Evolutionary conservation across 2,113 vertebrate genomes (phyloP).

Genomic region (Cygnus buccinator): DNA sequence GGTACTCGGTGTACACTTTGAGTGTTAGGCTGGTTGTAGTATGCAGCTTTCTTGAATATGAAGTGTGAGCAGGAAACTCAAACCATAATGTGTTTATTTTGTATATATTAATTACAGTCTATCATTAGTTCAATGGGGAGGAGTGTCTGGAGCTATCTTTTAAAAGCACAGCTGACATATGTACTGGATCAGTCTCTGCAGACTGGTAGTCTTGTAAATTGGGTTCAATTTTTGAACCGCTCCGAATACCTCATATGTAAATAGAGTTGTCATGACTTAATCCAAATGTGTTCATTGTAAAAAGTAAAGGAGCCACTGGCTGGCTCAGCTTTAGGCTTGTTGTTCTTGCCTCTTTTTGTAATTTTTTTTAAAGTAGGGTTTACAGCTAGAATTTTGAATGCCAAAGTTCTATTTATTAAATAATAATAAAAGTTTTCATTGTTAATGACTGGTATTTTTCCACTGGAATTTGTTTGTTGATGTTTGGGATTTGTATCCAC

Average conservation of each 20-base stretch:
- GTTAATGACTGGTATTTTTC: conserved; percentile 90
- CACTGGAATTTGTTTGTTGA: conserved; percentile 85
- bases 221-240: conserved; percentile 78
- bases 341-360: conserved; percentile 83
- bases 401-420: conserved; percentile 96
- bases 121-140: conserved; percentile 50
- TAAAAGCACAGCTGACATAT: conserved; percentile 76
- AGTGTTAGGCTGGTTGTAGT: conserved; percentile 7
- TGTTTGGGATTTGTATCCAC: conserved; percentile 84
- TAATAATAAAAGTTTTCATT: conserved; percentile 81
- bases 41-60: conserved; percentile 31
- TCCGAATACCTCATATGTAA: conserved; percentile 85
- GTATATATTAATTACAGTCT: conserved; percentile 64
- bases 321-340: conserved; percentile 81
- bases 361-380: conserved; percentile 85
- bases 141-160: conserved; percentile 55
- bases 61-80: conserved; percentile 38
- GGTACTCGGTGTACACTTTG: conserved; percentile 4
- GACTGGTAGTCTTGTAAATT: conserved; percentile 76
- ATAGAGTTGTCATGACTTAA: conserved; percentile 81
- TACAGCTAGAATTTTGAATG: conserved; percentile 94
- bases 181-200: conserved; percentile 72
- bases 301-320: conserved; percentile 84
- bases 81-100: conserved; percentile 53
- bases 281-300: conserved; percentile 74